A percentile compares a stretch with the other conserved stretches of the same genome.
phyloP scores from a whole-genome alignment of 2,797 vertebrate genomes.

The Gymnothorax javanicus region DNA sequence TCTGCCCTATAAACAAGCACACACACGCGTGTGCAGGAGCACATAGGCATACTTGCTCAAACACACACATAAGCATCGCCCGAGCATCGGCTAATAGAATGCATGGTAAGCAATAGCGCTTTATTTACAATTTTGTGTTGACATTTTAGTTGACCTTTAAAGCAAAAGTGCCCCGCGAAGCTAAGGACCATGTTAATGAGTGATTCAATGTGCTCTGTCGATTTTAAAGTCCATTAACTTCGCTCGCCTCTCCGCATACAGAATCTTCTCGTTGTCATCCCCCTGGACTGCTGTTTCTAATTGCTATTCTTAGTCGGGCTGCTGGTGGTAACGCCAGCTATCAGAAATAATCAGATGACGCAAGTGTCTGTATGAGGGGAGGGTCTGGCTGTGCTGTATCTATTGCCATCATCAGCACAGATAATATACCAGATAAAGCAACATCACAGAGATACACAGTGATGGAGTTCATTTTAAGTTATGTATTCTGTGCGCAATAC shows the following conservation, averaged over 20 bases:
- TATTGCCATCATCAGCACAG: too few relatives aligned
- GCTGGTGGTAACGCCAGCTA: constrained; percentile 68
- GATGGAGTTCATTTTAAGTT: too few relatives aligned
- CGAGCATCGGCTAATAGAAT: constrained; percentile 15
- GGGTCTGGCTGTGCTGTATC: background rate
- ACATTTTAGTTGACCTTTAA: constrained; percentile 81
- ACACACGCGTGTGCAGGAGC: background rate
- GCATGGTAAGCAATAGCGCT: constrained; percentile 63
- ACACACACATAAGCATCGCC: constrained; percentile 12
- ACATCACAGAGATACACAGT: too few relatives aligned
- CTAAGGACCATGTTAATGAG: constrained; percentile 76
- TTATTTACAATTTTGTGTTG: constrained; percentile 74
- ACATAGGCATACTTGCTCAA: background rate
- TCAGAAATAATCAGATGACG: constrained; percentile 42
- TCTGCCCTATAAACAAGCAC: background rate
- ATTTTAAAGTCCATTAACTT: constrained; percentile 89
- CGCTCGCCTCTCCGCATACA: constrained; percentile 76
- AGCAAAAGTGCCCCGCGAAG: constrained; percentile 62
- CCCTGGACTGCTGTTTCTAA: constrained; percentile 69
- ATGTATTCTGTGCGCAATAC: background rate
- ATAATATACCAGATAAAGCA: too few relatives aligned
- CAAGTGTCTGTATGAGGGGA: background rate
- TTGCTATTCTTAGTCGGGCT: constrained; percentile 72
- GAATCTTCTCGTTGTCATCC: constrained; percentile 72
- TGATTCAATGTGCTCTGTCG: constrained; percentile 76